Evolutionary conservation across 2,113 vertebrate genomes (phyloP).

Genomic region (Heloderma charlesbogerti): DNA sequence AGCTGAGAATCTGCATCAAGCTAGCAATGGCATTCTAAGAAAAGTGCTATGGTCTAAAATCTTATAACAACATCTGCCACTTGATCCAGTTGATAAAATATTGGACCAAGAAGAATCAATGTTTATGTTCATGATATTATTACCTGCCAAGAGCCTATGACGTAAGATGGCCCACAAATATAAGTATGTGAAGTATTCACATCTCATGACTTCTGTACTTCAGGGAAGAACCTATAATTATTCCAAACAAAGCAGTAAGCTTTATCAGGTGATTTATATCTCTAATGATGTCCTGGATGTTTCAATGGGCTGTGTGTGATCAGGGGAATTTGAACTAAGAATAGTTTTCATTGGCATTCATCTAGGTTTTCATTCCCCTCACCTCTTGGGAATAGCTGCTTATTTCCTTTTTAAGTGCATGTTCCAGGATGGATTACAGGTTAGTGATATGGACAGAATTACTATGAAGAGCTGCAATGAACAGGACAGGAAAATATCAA

Average conservation of each 20-base stretch:
- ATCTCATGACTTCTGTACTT: background rate
- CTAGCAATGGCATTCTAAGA: background rate
- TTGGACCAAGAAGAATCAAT: background rate
- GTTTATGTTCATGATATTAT: background rate
- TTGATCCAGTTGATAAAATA: background rate
- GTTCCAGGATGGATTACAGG: constrained; percentile 14
- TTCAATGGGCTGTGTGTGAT: background rate
- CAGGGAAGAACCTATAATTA: background rate
- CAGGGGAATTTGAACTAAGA: background rate
- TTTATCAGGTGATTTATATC: background rate
- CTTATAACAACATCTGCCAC: background rate
- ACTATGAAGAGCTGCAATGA: background rate
- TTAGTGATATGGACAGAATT: background rate
- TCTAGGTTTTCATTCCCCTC: background rate
- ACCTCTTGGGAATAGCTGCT: background rate
- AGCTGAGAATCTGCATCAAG: background rate
- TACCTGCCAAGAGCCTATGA: background rate
- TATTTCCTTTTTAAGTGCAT: constrained; percentile 18
- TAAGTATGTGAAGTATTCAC: background rate
- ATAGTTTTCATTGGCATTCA: constrained; percentile 6
- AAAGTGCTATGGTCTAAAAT: background rate
- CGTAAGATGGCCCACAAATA: background rate
- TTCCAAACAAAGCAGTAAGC: background rate
- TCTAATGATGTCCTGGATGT: background rate
- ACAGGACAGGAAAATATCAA: background rate